Base-by-base conservation (phyloP, 2,888 invertebrate genomes). In the Drosophila robusta region DNA sequence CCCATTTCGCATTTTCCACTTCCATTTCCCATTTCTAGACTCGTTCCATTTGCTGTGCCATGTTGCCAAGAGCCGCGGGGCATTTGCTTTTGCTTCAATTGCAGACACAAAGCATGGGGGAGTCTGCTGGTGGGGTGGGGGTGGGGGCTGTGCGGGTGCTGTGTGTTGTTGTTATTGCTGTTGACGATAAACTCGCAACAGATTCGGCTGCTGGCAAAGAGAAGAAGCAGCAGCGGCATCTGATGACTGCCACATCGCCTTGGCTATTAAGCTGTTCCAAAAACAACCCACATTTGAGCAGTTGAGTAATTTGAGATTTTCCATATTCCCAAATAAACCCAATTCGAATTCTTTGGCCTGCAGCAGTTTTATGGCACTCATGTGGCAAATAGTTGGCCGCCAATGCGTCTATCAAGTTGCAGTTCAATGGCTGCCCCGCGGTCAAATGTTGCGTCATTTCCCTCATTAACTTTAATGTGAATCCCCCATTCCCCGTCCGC, bases 51-150 rank as follows among this genome's bases (percentile, higher is more conserved):
- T 67, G 66, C 65, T 64, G 39, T 50, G 54, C 62, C 57, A 67
- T 58, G 76, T 75, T 74, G 76, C 76, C 47, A 70, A 66, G 70
- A 64, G 79, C 79, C 85, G 65, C 68, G 56, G 49, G 79, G 65
- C 81, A 52, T 78, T 76, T 78, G 75, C 63, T 66, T 63, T 61
- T 52, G 65, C 75, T 78, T 75, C 86, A 82, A 76, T 82, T 75
- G 67, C 74, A 74, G 76, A 76, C 61, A 66, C 55, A 46, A 58
- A 56, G 18, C 14, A 34, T 12, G 18, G 38, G 14, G 6, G 4
- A 1, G 1, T 4, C n/a, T n/a, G n/a, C n/a, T n/a, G n/a, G n/a
- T n/a, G 14, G 11, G 9, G 34, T 4, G 11, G 26, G 16, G 8
- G 22, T 24, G n/a, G n/a, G n/a, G n/a, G n/a, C n/a, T 12, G 6